Percentiles rank a stretch among this genome's conserved stretches.
These are phyloP conservation scores for Puma concolor DNA, from an alignment of 2,113 vertebrate genomes.

Conservation along the genomic window DNA sequence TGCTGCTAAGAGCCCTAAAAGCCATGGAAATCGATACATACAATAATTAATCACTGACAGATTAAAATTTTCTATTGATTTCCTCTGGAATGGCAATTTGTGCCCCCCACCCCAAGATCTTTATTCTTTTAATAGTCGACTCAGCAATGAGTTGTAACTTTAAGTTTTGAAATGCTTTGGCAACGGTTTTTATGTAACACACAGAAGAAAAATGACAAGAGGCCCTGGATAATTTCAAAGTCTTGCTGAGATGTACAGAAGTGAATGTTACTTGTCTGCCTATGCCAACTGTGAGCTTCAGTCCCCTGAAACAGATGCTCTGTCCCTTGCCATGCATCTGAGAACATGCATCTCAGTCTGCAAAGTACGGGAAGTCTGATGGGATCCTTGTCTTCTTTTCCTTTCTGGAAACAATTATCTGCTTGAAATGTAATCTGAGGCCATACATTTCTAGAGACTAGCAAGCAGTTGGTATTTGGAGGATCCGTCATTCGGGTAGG, in stretches of 20 bases:
- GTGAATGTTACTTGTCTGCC: not conserved
- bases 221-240: constrained; percentile 35
- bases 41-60: constrained; percentile 67
- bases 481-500: not conserved
- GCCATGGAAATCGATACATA: constrained; percentile 52
- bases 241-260: constrained; percentile 31
- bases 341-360: not conserved
- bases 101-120: not conserved
- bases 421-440: not conserved
- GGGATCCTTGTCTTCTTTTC: not conserved
- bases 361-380: not conserved
- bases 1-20: constrained; percentile 64
- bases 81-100: not conserved
- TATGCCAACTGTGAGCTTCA: not conserved
- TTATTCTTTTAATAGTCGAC: constrained; percentile 58
- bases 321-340: not conserved
- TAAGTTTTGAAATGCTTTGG: constrained; percentile 66
- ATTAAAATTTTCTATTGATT: constrained; percentile 62
- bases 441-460: not conserved
- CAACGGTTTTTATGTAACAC: constrained; percentile 41
- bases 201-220: constrained; percentile 55
- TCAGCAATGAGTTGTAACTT: constrained; percentile 27
- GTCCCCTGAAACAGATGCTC: constrained; percentile 1
- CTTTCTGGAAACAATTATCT: constrained; percentile 30
- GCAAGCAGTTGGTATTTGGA: not conserved